Evolutionary conservation across 1,140 invertebrate species (phyloP).

Genomic region (Danaus melanippus): DNA sequence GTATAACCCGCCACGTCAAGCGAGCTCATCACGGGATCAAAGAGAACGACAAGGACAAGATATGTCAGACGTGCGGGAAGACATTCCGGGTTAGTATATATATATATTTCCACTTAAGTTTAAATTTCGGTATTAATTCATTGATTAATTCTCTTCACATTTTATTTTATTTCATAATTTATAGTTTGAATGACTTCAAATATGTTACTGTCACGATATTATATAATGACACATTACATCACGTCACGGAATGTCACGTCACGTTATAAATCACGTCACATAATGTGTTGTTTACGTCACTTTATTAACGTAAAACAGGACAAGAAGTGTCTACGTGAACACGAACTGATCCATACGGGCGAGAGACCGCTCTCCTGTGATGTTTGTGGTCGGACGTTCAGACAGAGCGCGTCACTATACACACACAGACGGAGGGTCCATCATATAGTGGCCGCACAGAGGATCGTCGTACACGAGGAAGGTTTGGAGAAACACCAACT

Average conservation of each 20-base stretch:
- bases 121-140: no score
- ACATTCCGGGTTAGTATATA: constrained; percentile 15
- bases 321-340: constrained; percentile 44
- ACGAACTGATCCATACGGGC: constrained; percentile 73
- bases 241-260: no score
- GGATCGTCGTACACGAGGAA: constrained; percentile 1
- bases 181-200: no score
- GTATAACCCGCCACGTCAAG: constrained; percentile 17
- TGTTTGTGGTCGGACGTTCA: constrained; percentile 64
- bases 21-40: constrained; percentile 16
- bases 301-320: constrained; percentile 23
- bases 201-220: no score
- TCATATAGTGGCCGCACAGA: constrained; percentile 5
- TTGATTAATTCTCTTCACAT: no score
- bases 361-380: constrained; percentile 74
- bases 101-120: no score
- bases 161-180: no score
- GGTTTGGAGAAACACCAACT: neutral
- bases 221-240: no score
- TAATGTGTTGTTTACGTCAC: no score
- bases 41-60: constrained; percentile 17
- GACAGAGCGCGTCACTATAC: constrained; percentile 39
- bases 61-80: constrained; percentile 22
- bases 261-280: no score
- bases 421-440: constrained; percentile 39